These are phyloP conservation scores for Pygathrix nemaeus DNA, from an alignment of 2,113 vertebrate genomes.

Conservation along the genomic window DNA sequence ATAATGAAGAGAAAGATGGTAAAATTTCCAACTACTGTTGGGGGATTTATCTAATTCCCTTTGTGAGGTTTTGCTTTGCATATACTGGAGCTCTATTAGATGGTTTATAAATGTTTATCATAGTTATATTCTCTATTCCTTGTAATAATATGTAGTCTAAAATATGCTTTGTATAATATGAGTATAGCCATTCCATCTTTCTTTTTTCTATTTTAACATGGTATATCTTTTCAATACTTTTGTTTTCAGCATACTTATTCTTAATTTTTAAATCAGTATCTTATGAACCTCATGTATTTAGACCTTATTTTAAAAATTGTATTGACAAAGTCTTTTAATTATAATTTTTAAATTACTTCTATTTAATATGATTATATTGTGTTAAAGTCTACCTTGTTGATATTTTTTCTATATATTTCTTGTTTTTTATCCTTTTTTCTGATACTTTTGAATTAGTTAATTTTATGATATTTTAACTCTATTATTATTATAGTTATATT, in stretches of 20 bases:
- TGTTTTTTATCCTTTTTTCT: neutral
- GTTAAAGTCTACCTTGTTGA: neutral
- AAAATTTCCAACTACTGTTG: neutral
- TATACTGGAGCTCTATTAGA: neutral
- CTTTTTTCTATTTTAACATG: neutral
- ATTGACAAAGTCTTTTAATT: neutral
- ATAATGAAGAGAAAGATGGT: neutral
- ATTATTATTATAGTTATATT: neutral
- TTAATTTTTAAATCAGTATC: neutral
- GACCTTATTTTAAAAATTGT: neutral
- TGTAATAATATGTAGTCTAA: neutral
- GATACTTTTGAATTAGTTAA: neutral
- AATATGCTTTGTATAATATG: neutral
- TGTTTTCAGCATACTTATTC: neutral
- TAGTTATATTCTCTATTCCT: neutral
- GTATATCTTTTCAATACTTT: neutral
- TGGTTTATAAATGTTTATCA: neutral
- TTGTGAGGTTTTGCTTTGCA: neutral
- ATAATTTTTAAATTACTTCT: neutral
- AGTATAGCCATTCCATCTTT: neutral
- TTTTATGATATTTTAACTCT: neutral
- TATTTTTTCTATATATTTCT: neutral
- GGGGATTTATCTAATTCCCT: neutral
- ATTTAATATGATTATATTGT: neutral
- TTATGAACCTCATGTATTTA: neutral